Percentiles rank a stretch among this genome's conserved stretches.
Conservation (phyloP, 37 sponge, comb jelly and placozoan species). For the Beroe ovata region DNA sequence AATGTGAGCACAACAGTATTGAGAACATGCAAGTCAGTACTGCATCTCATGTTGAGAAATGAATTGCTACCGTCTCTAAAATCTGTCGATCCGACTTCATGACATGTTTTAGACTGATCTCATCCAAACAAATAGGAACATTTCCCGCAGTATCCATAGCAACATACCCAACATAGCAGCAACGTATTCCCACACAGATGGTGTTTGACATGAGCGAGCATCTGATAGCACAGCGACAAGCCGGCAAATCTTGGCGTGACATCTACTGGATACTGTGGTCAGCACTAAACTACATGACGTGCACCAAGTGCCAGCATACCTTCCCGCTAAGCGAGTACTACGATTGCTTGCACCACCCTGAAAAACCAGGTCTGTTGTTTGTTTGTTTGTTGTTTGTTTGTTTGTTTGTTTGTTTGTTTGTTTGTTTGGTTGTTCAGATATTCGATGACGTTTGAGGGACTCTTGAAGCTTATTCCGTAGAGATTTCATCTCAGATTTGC, state of each 20-base stretch:
- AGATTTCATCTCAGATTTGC: not conserved
- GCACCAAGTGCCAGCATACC: constrained; percentile 29
- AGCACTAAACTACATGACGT: constrained; percentile 42
- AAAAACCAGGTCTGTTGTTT: constrained; percentile 17
- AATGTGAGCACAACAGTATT: no score
- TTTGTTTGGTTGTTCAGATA: no score
- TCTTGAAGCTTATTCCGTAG: not conserved
- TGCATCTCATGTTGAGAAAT: no score
- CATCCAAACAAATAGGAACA: not conserved
- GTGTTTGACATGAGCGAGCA: constrained; percentile 64
- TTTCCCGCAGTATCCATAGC: no score
- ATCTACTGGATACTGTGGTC: constrained; percentile 68
- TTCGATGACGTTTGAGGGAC: not conserved
- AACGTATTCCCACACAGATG: not conserved
- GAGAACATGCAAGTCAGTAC: no score
- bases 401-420: no score
- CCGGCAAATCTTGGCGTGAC: constrained; percentile 66
- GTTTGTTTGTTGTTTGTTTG: no score
- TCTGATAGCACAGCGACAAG: not conserved
- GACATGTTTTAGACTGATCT: not conserved
- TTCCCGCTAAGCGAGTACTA: constrained; percentile 27
- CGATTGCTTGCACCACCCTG: constrained; percentile 23
- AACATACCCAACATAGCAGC: no score
- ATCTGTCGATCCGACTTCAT: no score
- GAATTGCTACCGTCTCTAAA: no score